Evolutionary conservation across 2,113 vertebrate genomes (phyloP).

Genomic region (Sorex araneus): DNA sequence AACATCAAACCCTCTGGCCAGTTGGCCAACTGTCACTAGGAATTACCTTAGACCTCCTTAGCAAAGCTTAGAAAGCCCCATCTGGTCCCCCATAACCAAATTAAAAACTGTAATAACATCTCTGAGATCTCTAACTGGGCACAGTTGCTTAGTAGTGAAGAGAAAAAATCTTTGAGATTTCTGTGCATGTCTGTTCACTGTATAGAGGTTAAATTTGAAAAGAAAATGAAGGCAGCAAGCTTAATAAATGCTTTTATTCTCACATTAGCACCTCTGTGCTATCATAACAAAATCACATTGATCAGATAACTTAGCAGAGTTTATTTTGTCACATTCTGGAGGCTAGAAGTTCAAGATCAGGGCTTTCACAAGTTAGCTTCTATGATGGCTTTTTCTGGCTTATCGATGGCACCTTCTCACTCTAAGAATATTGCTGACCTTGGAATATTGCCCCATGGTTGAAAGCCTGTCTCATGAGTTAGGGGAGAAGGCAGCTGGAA

Average conservation of each 20-base stretch:
- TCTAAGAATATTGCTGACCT: too few species aligned
- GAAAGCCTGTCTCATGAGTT: too few species aligned
- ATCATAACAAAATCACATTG: constrained; percentile 15
- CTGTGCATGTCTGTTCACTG: neutral
- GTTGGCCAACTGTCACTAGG: too few species aligned
- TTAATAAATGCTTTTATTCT: too few species aligned
- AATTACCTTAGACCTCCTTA: too few species aligned
- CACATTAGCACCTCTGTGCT: neutral
- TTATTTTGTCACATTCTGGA: constrained; percentile 36
- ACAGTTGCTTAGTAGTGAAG: neutral
- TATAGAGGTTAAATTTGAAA: too few species aligned
- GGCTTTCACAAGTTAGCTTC: neutral
- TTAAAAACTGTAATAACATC: neutral
- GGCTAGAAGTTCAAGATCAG: neutral
- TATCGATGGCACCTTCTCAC: neutral
- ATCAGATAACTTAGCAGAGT: neutral
- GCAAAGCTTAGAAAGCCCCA: too few species aligned
- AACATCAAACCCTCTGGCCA: too few species aligned
- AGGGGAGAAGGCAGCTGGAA: too few species aligned
- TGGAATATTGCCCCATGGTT: too few species aligned
- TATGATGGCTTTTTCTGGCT: neutral
- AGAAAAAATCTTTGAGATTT: constrained; percentile 19
- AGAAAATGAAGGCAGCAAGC: too few species aligned
- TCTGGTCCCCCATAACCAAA: too few species aligned
- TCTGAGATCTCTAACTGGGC: constrained; percentile 22